Conservation (phyloP, 2,888 invertebrate species). For the Epinotia bilunana region DNA sequence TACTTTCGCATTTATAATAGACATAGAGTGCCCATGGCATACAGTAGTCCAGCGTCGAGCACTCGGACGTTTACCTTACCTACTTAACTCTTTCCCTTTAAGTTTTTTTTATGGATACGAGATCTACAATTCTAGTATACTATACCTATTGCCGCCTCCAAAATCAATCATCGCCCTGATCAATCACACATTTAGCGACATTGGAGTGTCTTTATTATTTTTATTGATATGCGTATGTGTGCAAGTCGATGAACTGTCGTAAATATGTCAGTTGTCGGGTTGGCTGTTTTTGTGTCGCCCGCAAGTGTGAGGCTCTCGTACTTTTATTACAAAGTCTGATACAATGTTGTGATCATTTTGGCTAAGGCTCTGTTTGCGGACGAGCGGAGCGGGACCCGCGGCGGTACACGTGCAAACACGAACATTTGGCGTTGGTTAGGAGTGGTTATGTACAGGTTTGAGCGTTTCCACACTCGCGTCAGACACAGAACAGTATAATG, state of each 20-base stretch:
- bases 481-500: too few relatives aligned
- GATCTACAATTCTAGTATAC: neutral
- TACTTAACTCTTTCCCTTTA: neutral
- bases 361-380: neutral
- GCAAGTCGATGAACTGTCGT: conserved; percentile 26
- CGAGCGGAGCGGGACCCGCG: too few relatives aligned
- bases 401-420: too few relatives aligned
- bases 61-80: too few relatives aligned
- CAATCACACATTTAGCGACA: conserved; percentile 37
- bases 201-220: conserved; percentile 18
- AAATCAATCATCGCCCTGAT: neutral
- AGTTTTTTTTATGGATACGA: neutral
- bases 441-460: too few relatives aligned
- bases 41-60: too few relatives aligned
- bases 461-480: too few relatives aligned
- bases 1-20: too few relatives aligned
- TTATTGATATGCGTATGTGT: conserved; percentile 26
- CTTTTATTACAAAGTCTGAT: neutral
- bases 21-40: too few relatives aligned
- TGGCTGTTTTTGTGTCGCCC: conserved; percentile 8
- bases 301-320: conserved; percentile 1
- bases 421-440: too few relatives aligned
- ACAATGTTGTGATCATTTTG: neutral
- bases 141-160: neutral
- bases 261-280: conserved; percentile 36